phyloP scores from a whole-genome alignment of 2,888 invertebrate species.

The Pterostichus madidus region DNA sequence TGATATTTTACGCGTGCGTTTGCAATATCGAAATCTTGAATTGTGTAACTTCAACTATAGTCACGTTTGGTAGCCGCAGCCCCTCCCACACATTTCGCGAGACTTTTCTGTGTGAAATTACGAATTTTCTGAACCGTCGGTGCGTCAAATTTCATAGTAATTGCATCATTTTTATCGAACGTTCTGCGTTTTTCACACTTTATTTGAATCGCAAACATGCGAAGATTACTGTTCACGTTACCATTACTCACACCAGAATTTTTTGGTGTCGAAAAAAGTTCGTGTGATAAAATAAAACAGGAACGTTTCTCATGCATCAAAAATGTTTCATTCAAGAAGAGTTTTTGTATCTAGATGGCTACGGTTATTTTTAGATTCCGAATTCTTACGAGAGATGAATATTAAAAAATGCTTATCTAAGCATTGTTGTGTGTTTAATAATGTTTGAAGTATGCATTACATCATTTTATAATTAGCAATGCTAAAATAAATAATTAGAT shows the following conservation, averaged over 20 bases:
- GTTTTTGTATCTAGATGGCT: slow-evolving; percentile 14
- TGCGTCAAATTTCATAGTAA: slow-evolving; percentile 45
- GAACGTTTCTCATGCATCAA: neutral
- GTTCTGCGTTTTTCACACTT: slow-evolving; percentile 35
- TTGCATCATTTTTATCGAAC: slow-evolving; percentile 44
- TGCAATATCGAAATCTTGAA: slow-evolving; percentile 32
- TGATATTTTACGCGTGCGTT: slow-evolving; percentile 39
- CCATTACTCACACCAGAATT: neutral
- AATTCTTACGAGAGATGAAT: slow-evolving; percentile 14
- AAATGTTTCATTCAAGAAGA: slow-evolving; percentile 39
- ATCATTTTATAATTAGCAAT: neutral
- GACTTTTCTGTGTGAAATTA: slow-evolving; percentile 35
- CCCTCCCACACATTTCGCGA: slow-evolving; percentile 1
- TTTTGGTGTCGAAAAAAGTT: neutral
- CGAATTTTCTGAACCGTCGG: slow-evolving; percentile 39
- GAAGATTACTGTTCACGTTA: neutral
- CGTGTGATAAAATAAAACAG: slow-evolving; percentile 23
- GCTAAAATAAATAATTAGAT: neutral
- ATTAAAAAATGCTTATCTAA: slow-evolving; percentile 4
- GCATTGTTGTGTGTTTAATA: neutral
- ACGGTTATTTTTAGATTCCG: slow-evolving; percentile 13
- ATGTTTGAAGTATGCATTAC: neutral
- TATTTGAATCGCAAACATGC: slow-evolving; percentile 46
- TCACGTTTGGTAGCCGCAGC: slow-evolving; percentile 8
- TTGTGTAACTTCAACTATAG: slow-evolving; percentile 32